These are phyloP conservation scores for Ernsta delagoae DNA, from an alignment of 2,888 invertebrate species.

Conservation along the genomic window DNA sequence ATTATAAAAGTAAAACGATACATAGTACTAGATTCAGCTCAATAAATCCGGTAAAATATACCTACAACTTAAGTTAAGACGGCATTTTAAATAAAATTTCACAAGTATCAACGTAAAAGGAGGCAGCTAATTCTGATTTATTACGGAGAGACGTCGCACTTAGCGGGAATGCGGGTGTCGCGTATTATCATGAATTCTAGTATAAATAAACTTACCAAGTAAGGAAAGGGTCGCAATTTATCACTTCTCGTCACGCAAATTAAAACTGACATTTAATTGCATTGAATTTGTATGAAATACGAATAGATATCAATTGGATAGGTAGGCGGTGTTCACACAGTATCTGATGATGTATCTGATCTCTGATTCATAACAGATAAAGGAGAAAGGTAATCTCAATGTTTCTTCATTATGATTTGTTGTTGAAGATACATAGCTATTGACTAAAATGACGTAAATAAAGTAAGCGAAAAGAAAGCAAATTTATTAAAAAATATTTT, in stretches of 20 bases:
- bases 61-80: slow-evolving; percentile 2
- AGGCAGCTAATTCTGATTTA: slow-evolving; percentile 37
- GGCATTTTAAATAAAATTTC: slow-evolving; percentile 34
- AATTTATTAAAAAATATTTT: too few species aligned
- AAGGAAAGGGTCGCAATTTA: slow-evolving; percentile 29
- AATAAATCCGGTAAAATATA: background rate
- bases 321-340: slow-evolving; percentile 13
- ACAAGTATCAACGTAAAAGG: slow-evolving; percentile 30
- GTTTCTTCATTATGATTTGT: too few species aligned
- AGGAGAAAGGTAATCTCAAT: too few species aligned
- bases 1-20: background rate
- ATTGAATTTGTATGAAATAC: slow-evolving; percentile 27
- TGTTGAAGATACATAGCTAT: too few species aligned
- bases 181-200: slow-evolving; percentile 32
- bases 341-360: background rate
- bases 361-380: background rate
- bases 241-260: slow-evolving; percentile 32
- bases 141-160: slow-evolving; percentile 31
- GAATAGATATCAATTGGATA: slow-evolving; percentile 16
- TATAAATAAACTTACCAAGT: slow-evolving; percentile 19
- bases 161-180: slow-evolving; percentile 32
- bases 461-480: too few species aligned
- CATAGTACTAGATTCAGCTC: background rate
- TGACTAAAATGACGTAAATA: too few species aligned
- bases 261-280: slow-evolving; percentile 32